Percentiles rank a stretch among this genome's conserved stretches.
phyloP scores from a whole-genome alignment of 2,888 invertebrate genomes.

The Penaeus monodon region DNA sequence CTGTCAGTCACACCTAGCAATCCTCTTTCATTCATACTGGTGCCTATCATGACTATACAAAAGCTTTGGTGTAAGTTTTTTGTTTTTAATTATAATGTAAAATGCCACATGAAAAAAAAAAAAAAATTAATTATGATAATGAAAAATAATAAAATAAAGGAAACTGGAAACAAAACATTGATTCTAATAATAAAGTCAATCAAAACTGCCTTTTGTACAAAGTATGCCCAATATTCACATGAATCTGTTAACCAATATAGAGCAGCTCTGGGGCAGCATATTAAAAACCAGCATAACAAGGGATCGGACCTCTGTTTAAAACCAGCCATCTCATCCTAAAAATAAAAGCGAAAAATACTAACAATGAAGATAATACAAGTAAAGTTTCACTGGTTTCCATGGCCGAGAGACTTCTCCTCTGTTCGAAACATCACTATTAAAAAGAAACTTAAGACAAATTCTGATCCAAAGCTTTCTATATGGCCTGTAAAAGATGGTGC shows the following conservation, averaged over 20 bases:
- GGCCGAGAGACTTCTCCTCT: too few species aligned
- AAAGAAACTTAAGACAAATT: neutral
- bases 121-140: neutral
- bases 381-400: too few species aligned
- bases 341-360: too few species aligned
- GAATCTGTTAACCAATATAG: neutral
- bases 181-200: neutral
- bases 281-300: too few species aligned
- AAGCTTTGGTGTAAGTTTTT: slow-evolving; percentile 60
- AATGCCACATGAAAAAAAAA: slow-evolving; percentile 58
- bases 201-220: slow-evolving; percentile 26
- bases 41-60: slow-evolving; percentile 60
- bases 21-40: slow-evolving; percentile 37
- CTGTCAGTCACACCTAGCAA: slow-evolving; percentile 27
- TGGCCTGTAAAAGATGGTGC: slow-evolving; percentile 13
- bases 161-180: neutral
- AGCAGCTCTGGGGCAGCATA: too few species aligned
- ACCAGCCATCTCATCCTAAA: too few species aligned
- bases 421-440: neutral
- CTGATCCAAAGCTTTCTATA: slow-evolving; percentile 22
- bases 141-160: too few species aligned
- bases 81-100: slow-evolving; percentile 39
- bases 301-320: too few species aligned
- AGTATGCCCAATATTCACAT: slow-evolving; percentile 31
- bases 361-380: too few species aligned